Evolutionary conservation across 2,888 invertebrate species (phyloP).

Genomic region (Antheraea assamensis): DNA sequence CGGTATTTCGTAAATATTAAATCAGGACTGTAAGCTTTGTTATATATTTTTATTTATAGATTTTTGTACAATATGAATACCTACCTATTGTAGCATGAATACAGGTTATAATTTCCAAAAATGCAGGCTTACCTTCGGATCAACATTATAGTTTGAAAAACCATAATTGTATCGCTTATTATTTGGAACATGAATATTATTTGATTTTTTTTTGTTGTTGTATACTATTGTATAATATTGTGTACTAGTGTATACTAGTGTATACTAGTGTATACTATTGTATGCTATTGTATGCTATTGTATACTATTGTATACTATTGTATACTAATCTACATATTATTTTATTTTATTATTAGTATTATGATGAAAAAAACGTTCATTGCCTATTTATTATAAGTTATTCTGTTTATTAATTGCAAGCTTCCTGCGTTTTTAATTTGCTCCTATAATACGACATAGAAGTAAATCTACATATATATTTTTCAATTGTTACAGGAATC

Average conservation of each 20-base stretch:
- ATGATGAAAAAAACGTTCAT: neutral
- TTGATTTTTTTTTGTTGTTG: too few species aligned
- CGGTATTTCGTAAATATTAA: neutral
- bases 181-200: neutral
- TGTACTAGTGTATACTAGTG: too few species aligned
- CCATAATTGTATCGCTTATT: constrained; percentile 25
- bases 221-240: too few species aligned
- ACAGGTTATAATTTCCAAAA: too few species aligned
- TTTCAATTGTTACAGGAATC: constrained; percentile 70
- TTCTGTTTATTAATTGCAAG: constrained; percentile 29
- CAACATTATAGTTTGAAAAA: constrained; percentile 30
- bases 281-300: too few species aligned
- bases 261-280: too few species aligned
- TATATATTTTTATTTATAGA: constrained; percentile 6
- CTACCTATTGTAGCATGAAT: too few species aligned
- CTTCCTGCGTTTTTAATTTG: constrained; percentile 28
- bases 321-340: neutral
- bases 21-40: constrained; percentile 2
- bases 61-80: too few species aligned
- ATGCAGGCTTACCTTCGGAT: constrained; percentile 13
- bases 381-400: constrained; percentile 7
- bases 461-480: constrained; percentile 27
- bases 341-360: neutral
- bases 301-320: too few species aligned
- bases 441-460: constrained; percentile 26